Evolutionary conservation across 2,113 vertebrate genomes (phyloP).

Genomic region (Rhadina sibilatrix): DNA sequence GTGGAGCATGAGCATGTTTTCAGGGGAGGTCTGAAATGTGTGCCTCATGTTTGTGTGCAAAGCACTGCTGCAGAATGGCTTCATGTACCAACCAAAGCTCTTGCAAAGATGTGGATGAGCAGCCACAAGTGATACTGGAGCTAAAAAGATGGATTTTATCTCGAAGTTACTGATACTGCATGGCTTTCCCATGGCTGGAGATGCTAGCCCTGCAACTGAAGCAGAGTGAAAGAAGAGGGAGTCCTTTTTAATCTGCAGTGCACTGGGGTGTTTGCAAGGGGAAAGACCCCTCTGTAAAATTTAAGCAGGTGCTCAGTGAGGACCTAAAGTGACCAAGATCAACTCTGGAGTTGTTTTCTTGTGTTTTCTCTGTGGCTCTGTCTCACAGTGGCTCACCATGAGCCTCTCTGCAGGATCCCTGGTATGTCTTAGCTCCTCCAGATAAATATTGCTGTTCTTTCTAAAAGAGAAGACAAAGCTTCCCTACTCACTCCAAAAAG

Average conservation of each 20-base stretch:
- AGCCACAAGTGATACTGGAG: not conserved
- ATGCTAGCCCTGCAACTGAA: not conserved
- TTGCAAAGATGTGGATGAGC: not conserved
- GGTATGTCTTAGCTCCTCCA: not conserved
- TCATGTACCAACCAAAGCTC: not conserved
- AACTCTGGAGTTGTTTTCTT: not conserved
- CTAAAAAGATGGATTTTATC: not conserved
- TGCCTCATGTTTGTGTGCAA: not conserved
- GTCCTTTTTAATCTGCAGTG: not conserved
- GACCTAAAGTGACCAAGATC: not conserved
- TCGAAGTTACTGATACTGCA: fast-evolving
- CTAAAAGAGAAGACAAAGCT: not conserved
- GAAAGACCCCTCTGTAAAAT: not conserved
- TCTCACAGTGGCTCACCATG: not conserved
- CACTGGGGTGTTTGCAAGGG: not conserved
- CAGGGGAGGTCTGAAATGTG: not conserved
- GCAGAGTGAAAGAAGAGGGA: too few species aligned
- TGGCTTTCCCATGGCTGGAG: not conserved
- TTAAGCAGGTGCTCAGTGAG: not conserved
- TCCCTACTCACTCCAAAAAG: not conserved
- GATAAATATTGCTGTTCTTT: not conserved
- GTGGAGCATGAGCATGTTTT: fast-evolving
- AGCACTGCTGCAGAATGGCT: not conserved
- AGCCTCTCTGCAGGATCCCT: not conserved
- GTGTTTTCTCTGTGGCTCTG: not conserved